Evolutionary conservation across 2,797 vertebrate species (phyloP).

Genomic region (Urosaurus nigricauda): DNA sequence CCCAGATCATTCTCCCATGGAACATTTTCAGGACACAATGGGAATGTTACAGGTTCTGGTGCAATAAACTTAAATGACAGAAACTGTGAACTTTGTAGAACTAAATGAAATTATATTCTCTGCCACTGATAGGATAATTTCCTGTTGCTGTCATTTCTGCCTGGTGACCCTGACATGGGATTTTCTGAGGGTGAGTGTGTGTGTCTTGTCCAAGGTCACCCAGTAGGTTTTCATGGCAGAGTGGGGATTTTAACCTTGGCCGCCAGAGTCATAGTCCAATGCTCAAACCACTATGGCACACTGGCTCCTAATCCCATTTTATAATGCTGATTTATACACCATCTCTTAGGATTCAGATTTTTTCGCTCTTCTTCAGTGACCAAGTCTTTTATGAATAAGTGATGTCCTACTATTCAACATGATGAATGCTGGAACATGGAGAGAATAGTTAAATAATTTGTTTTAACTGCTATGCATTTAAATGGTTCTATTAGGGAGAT

Average conservation of each 20-base stretch:
- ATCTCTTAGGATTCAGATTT: conserved; percentile 48
- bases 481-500: conserved; percentile 78
- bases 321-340: conserved; percentile 42
- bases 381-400: conserved; percentile 76
- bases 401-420: conserved; percentile 70
- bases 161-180: too few species aligned
- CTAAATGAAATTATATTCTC: conserved; percentile 17
- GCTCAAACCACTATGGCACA: too few species aligned
- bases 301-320: conserved; percentile 22
- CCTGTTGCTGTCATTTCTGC: too few species aligned
- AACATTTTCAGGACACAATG: too few species aligned
- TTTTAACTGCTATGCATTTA: conserved; percentile 81
- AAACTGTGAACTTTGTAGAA: conserved; percentile 20
- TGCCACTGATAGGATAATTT: conserved; percentile 25
- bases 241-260: too few species aligned
- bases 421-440: conserved; percentile 72
- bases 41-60: too few species aligned
- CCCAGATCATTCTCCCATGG: too few species aligned
- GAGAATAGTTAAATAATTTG: conserved; percentile 72
- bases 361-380: conserved; percentile 45
- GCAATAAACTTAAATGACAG: too few species aligned
- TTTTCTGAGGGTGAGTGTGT: too few species aligned
- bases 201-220: too few species aligned
- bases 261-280: too few species aligned
- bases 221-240: too few species aligned